These are phyloP conservation scores for Drosophila burlai DNA, from an alignment of 1,140 invertebrate species.

Conservation along the genomic window DNA sequence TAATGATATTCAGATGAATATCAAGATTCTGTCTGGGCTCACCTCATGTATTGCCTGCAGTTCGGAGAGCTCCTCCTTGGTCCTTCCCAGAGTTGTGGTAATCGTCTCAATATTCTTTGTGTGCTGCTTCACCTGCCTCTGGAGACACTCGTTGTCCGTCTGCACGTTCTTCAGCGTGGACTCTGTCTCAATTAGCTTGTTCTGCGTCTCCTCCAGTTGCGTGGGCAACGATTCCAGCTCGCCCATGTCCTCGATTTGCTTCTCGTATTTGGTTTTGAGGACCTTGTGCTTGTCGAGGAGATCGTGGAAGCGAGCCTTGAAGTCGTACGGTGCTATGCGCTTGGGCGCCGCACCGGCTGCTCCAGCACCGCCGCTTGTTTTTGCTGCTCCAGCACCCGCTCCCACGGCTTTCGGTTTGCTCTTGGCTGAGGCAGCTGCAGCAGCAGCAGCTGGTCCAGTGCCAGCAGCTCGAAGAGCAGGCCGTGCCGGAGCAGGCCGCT, in stretches of 20 bases:
- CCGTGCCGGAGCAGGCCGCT: slow-evolving; percentile 12
- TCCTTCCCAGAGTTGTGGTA: slow-evolving; percentile 70
- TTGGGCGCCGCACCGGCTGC: slow-evolving; percentile 30
- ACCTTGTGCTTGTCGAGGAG: slow-evolving; percentile 87
- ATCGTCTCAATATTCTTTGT: slow-evolving; percentile 84
- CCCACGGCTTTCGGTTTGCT: slow-evolving; percentile 12
- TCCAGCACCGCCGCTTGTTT: neutral
- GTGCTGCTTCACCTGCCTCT: slow-evolving; percentile 62
- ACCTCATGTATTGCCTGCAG: slow-evolving; percentile 59
- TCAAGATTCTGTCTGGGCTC: neutral
- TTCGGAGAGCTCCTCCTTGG: slow-evolving; percentile 66
- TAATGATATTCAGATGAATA: no score
- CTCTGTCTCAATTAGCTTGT: slow-evolving; percentile 56
- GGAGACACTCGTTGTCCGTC: slow-evolving; percentile 62
- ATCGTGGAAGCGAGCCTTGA: slow-evolving; percentile 87
- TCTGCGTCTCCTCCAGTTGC: slow-evolving; percentile 85
- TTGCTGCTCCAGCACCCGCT: neutral
- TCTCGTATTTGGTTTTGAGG: slow-evolving; percentile 86
- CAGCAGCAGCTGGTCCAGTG: neutral
- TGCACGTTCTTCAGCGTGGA: slow-evolving; percentile 39
- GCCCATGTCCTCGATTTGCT: slow-evolving; percentile 86
- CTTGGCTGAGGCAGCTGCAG: slow-evolving; percentile 16
- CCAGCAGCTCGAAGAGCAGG: slow-evolving; percentile 5
- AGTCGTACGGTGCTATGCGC: slow-evolving; percentile 87
- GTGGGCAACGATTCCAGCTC: slow-evolving; percentile 80